These are phyloP conservation scores for Prunella fulvescens DNA, from an alignment of 2,113 vertebrate genomes.

Conservation along the genomic window DNA sequence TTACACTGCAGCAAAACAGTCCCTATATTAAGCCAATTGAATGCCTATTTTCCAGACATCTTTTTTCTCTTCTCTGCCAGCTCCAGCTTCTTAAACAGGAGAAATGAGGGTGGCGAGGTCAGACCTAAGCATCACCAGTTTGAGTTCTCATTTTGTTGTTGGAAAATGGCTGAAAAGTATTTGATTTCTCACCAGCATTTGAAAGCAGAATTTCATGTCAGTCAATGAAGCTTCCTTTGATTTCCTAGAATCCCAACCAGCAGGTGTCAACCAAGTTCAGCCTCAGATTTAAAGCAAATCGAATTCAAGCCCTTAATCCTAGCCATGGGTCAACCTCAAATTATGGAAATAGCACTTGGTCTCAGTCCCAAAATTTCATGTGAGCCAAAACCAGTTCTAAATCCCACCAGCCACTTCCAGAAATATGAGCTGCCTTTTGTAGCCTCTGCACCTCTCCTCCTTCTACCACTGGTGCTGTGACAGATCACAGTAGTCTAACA, in stretches of 20 bases:
- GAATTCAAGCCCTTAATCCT: constrained; percentile 26
- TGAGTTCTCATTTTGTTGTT: background rate
- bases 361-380: background rate
- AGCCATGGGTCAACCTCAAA: background rate
- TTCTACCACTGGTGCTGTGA: background rate
- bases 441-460: background rate
- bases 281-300: background rate
- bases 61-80: constrained; percentile 5
- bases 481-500: background rate
- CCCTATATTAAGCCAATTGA: constrained; percentile 72
- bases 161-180: background rate
- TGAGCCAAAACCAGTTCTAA: constrained; percentile 6
- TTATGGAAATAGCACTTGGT: background rate
- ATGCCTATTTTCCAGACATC: constrained; percentile 67
- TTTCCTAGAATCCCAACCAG: constrained; percentile 14
- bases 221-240: background rate
- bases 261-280: constrained; percentile 29
- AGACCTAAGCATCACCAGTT: background rate
- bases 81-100: constrained; percentile 39
- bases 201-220: background rate
- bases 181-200: background rate
- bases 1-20: constrained; percentile 66
- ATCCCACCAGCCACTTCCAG: constrained; percentile 1
- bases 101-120: constrained; percentile 28
- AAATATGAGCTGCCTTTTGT: background rate